A percentile compares a stretch with the other conserved stretches of the same genome.
Evolutionary conservation across 53 echinoderm and acorn worm genomes (phyloP).

Genomic region (Holothuria leucospilota): DNA sequence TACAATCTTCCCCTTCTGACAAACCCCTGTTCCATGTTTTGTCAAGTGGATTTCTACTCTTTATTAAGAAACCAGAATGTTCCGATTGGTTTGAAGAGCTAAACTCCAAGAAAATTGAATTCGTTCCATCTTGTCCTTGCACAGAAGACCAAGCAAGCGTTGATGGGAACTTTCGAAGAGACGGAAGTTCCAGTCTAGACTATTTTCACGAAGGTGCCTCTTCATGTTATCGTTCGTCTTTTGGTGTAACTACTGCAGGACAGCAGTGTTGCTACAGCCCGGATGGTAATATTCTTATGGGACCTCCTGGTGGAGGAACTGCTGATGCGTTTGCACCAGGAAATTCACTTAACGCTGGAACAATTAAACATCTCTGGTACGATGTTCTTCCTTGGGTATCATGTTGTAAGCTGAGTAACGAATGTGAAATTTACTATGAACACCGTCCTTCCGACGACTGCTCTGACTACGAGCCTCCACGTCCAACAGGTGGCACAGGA

Average conservation of each 20-base stretch:
- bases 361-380: conserved; percentile 42
- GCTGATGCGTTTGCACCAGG: conserved; percentile 56
- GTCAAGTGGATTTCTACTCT: neutral
- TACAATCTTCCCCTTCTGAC: neutral
- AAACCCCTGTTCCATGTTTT: neutral
- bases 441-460: conserved; percentile 73
- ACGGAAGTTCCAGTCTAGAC: neutral
- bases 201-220: conserved; percentile 41
- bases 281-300: conserved; percentile 61
- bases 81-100: conserved; percentile 6
- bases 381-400: conserved; percentile 65
- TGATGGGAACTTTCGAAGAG: conserved; percentile 50
- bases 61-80: neutral
- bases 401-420: conserved; percentile 52
- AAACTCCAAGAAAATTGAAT: neutral
- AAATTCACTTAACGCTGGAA: neutral
- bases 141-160: conserved; percentile 38
- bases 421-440: conserved; percentile 59
- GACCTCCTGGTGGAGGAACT: conserved; percentile 68
- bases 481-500: conserved; percentile 59
- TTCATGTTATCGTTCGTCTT: conserved; percentile 49
- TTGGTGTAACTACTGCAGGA: conserved; percentile 29
- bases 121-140: conserved; percentile 61
- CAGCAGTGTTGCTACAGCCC: conserved; percentile 69
- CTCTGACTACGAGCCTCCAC: conserved; percentile 60